Evolutionary conservation across 37 sponge, comb jelly and placozoan species (phyloP).

Genomic region (Tethya wilhelma): DNA sequence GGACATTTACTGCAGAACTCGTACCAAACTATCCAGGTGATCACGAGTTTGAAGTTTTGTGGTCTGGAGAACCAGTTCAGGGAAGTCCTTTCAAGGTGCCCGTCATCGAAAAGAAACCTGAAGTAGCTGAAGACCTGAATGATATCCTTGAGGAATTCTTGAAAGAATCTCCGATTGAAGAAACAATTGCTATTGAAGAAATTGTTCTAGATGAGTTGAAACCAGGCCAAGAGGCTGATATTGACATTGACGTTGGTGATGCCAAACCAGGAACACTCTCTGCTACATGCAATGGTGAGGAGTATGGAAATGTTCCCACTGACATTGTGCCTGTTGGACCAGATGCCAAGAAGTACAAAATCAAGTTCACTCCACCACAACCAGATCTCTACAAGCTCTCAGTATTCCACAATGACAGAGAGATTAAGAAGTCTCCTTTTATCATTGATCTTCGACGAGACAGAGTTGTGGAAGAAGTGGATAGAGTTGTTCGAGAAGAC

Average conservation of each 20-base stretch:
- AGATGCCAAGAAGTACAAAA: conserved; percentile 21
- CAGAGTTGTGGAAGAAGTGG: too few relatives aligned
- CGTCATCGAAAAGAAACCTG: conserved; percentile 3
- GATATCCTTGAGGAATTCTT: too few relatives aligned
- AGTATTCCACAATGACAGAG: conserved; percentile 31
- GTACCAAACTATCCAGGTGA: conserved; percentile 61
- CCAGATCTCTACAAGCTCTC: conserved; percentile 31
- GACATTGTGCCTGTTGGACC: neutral
- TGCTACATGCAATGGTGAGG: conserved; percentile 48
- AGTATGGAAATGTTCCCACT: conserved; percentile 40
- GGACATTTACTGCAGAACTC: conserved; percentile 34
- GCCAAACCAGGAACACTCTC: conserved; percentile 36
- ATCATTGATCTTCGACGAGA: conserved; percentile 9
- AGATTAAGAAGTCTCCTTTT: conserved; percentile 60
- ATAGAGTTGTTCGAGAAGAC: neutral
- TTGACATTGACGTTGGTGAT: neutral
- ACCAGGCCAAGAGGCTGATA: neutral
- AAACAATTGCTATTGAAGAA: too few relatives aligned
- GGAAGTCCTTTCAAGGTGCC: conserved; percentile 65
- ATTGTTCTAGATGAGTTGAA: too few relatives aligned
- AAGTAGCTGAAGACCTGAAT: too few relatives aligned
- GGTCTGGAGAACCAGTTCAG: conserved; percentile 63
- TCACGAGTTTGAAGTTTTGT: conserved; percentile 49
- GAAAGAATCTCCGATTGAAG: too few relatives aligned
- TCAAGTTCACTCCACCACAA: conserved; percentile 20